A percentile compares a stretch with the other conserved stretches of the same genome.
phyloP scores from a whole-genome alignment of 2,797 vertebrate genomes.

The Chloroceryle inda region DNA sequence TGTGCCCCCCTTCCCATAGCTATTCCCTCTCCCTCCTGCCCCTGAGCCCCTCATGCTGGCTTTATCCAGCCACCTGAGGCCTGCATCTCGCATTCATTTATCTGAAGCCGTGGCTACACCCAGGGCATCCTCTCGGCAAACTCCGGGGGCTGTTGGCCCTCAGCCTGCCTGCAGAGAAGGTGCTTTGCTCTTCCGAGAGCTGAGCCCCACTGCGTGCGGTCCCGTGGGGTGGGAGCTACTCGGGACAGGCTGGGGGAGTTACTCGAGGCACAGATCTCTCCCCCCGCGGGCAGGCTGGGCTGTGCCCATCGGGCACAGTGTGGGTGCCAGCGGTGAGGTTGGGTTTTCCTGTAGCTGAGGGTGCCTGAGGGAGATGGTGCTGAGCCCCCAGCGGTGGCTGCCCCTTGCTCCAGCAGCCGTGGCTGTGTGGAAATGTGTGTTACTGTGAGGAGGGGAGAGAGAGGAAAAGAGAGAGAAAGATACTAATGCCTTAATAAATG shows the following conservation, averaged over 20 bases:
- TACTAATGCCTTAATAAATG: conserved; percentile 12
- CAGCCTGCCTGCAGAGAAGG: background rate
- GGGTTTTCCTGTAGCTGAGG: rapidly evolving
- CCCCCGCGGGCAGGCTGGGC: too few relatives aligned
- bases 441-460: background rate
- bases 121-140: background rate
- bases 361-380: rapidly evolving
- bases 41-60: background rate
- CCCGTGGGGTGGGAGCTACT: background rate
- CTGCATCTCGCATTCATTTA: rapidly evolving
- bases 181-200: background rate
- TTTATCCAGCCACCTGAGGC: background rate
- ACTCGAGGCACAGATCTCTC: rapidly evolving
- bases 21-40: background rate
- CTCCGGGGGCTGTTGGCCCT: background rate
- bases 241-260: background rate
- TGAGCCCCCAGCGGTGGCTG: background rate
- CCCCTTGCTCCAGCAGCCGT: rapidly evolving
- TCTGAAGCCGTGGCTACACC: rapidly evolving
- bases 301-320: rapidly evolving
- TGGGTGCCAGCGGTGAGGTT: background rate
- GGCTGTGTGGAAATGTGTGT: background rate
- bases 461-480: background rate
- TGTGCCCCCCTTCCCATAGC: background rate
- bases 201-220: background rate